These are phyloP conservation scores for Candidula unifasciata DNA, from an alignment of 2,888 invertebrate species.

Conservation along the genomic window DNA sequence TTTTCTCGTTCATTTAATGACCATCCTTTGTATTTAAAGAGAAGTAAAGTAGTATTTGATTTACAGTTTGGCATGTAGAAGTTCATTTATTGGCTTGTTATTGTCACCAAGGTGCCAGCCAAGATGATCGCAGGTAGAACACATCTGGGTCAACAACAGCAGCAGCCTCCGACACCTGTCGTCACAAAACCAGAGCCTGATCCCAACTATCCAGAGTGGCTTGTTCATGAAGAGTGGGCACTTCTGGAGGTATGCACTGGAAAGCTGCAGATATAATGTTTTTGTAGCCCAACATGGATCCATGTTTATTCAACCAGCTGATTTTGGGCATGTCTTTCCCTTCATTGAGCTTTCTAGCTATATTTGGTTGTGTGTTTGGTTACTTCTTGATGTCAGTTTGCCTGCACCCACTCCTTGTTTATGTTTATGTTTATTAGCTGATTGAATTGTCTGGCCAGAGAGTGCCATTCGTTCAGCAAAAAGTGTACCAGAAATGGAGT, in stretches of 20 bases:
- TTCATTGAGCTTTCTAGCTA: too few relatives aligned
- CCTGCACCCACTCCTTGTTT: too few relatives aligned
- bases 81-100: neutral
- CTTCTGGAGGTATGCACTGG: conserved; percentile 81
- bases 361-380: too few relatives aligned
- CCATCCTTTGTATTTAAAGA: neutral
- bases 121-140: conserved; percentile 48
- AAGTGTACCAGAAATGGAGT: too few relatives aligned
- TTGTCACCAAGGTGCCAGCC: conserved; percentile 31
- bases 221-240: conserved; percentile 92
- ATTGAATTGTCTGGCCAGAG: neutral
- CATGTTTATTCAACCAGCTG: too few relatives aligned
- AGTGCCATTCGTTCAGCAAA: too few relatives aligned
- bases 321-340: too few relatives aligned
- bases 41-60: neutral
- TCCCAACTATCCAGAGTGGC: conserved; percentile 86
- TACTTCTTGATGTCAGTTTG: too few relatives aligned
- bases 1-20: neutral
- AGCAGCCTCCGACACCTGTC: conserved; percentile 42
- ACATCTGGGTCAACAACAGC: conserved; percentile 35
- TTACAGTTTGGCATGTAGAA: neutral
- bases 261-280: neutral
- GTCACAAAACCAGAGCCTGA: conserved; percentile 51
- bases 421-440: too few relatives aligned
- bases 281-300: too few relatives aligned